These are phyloP conservation scores for Xiphophorus couchianus DNA, from an alignment of 2,113 vertebrate species.

Conservation along the genomic window DNA sequence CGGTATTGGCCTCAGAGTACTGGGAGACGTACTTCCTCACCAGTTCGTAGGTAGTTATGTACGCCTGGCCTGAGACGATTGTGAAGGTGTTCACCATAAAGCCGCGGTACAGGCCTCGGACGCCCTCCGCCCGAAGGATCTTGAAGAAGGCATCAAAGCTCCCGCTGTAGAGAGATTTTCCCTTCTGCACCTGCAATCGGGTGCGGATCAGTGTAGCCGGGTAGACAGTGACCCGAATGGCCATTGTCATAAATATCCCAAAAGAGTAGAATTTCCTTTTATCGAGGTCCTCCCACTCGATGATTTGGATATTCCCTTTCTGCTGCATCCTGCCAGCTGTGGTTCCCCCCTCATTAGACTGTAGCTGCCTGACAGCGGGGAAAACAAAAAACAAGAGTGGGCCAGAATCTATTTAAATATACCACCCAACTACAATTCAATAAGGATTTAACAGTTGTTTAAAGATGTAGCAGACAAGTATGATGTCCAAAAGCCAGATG, in stretches of 20 bases:
- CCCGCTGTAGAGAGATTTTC: slow-evolving; percentile 90
- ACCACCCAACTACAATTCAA: neutral
- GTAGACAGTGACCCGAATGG: slow-evolving; percentile 93
- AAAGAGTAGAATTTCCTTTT: slow-evolving; percentile 97
- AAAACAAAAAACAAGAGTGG: neutral
- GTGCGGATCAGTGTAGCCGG: slow-evolving; percentile 96
- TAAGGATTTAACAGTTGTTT: too few relatives aligned
- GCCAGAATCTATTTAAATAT: neutral
- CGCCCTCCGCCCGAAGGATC: slow-evolving; percentile 88
- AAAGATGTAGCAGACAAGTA: too few relatives aligned
- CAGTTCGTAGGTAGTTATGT: slow-evolving; percentile 97
- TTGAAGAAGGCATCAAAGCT: slow-evolving; percentile 95
- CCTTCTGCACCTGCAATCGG: slow-evolving; percentile 92
- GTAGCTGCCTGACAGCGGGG: slow-evolving; percentile 27
- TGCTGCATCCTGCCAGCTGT: slow-evolving; percentile 71
- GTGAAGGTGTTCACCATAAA: slow-evolving; percentile 98
- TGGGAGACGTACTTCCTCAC: slow-evolving; percentile 90
- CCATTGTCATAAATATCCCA: slow-evolving; percentile 95
- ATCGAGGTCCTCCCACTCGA: slow-evolving; percentile 98
- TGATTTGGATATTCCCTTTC: slow-evolving; percentile 95
- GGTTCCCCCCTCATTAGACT: slow-evolving; percentile 59
- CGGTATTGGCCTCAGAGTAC: slow-evolving; percentile 88
- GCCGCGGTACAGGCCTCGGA: slow-evolving; percentile 89
- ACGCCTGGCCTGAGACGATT: slow-evolving; percentile 95
- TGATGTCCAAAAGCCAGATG: too few relatives aligned